phyloP scores from a whole-genome alignment of 1,140 invertebrate genomes.

The Drosophila tsacasi region DNA sequence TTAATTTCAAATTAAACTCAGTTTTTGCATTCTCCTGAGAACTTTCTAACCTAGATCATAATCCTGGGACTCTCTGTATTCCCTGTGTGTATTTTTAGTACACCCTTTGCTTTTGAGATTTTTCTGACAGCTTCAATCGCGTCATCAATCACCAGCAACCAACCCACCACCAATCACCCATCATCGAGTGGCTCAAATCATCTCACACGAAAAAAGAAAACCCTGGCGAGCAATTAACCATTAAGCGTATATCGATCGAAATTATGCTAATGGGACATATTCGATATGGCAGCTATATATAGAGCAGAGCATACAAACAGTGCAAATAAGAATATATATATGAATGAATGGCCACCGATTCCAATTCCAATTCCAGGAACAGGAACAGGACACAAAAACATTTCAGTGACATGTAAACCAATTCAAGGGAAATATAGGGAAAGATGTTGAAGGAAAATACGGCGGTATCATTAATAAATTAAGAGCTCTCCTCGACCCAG shows the following conservation, averaged over 20 bases:
- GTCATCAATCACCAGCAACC: slow-evolving; percentile 6
- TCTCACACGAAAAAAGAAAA: neutral
- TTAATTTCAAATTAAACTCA: neutral
- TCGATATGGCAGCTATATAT: slow-evolving; percentile 22
- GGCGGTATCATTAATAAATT: slow-evolving; percentile 74
- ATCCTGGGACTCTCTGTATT: neutral
- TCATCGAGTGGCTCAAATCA: slow-evolving; percentile 23
- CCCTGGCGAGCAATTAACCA: slow-evolving; percentile 34
- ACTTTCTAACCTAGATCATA: too few species aligned
- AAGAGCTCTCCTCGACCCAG: slow-evolving; percentile 39
- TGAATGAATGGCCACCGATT: slow-evolving; percentile 3
- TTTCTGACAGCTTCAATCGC: slow-evolving; percentile 11
- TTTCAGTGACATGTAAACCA: slow-evolving; percentile 60
- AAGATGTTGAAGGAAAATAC: slow-evolving; percentile 3
- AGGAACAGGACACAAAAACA: slow-evolving; percentile 40
- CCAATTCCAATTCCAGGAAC: slow-evolving; percentile 8
- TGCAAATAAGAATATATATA: neutral
- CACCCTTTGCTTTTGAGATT: neutral
- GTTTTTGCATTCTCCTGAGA: neutral
- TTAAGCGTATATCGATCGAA: slow-evolving; percentile 35
- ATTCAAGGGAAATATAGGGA: slow-evolving; percentile 24
- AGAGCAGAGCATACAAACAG: slow-evolving; percentile 1
- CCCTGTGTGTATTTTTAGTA: neutral
- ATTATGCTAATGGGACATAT: slow-evolving; percentile 48
- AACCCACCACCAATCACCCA: neutral